A percentile compares a stretch with the other conserved stretches of the same genome.
These are phyloP conservation scores for Amaurobius ferox DNA, from an alignment of 2,888 invertebrate genomes.

Conservation along the genomic window DNA sequence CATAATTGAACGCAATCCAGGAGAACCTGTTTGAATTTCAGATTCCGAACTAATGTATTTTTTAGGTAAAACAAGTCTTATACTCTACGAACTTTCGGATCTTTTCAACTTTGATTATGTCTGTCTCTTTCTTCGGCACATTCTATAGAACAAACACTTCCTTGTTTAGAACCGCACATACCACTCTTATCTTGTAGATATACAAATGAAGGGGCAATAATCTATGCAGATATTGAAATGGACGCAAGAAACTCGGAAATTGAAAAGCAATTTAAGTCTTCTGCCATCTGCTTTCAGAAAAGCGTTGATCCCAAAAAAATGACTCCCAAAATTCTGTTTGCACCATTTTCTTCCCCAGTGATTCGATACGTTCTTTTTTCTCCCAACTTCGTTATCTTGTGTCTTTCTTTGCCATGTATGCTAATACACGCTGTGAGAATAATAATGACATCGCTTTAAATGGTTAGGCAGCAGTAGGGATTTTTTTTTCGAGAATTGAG, in stretches of 20 bases:
- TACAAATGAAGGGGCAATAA: background rate
- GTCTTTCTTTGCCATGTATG: conserved; percentile 6
- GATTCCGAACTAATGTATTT: no score
- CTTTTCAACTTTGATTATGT: no score
- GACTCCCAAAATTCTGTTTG: background rate
- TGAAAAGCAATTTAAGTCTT: background rate
- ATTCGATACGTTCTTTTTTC: background rate
- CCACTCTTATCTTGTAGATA: background rate
- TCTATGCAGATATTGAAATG: background rate
- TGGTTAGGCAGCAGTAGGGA: background rate
- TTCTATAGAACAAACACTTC: background rate
- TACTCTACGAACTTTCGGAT: no score
- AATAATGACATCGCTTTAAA: conserved; percentile 8
- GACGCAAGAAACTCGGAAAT: conserved; percentile 3
- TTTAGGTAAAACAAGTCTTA: no score
- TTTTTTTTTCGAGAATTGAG: background rate
- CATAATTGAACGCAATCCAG: no score
- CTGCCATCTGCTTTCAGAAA: background rate
- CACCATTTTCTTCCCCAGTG: background rate
- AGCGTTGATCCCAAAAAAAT: background rate
- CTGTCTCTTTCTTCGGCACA: background rate
- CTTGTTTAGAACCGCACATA: background rate
- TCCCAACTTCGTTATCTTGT: background rate
- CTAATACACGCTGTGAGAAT: background rate
- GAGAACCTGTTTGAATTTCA: no score